Evolutionary conservation across 2,113 vertebrate species (phyloP), one percentile per base, ranked within the genome.

Genomic region (Paratilapia polleni): DNA sequence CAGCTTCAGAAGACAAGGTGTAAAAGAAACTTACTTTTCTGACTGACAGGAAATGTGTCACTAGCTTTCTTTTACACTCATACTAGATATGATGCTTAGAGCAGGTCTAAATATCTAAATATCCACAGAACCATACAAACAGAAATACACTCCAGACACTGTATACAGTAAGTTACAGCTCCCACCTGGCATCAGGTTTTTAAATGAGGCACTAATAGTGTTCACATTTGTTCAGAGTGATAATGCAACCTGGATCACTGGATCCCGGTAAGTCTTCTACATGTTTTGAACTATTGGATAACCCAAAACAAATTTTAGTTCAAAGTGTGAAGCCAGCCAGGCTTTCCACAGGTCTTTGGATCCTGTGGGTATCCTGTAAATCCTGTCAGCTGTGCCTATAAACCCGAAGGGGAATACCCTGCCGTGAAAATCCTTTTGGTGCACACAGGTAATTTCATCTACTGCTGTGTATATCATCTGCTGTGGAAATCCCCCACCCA

Each of bases 341-440:
- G 56, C 57, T 54, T 80, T 56, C 38, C 56, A 3, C 41, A 62
- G 47, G 26, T 74, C 38, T 6, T 41, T 8, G 52, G 52, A 81
- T 6, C 20, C 49, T 22, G 34, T 59, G 28, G 15, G 28, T 2
- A 74, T 58, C 63, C 64, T 80, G 75, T 78, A 78, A 87, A 91
- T 77, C 74, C 79, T 58, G 47, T 87, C 14, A 26, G 78, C 78
- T 78, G 56, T 64, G 76, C 86, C 81, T 56, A 31, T n/a, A 59
- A 79, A 80, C 38, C 73, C 1, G 9, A 41, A 56, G 14, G 56
- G 26, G 74, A 73, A 73, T 26, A 49, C 19, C 14, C 14, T 0
- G 8, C 54, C 5, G 6, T 58, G 64, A 87, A 61, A 89, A 79
- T 70, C 68, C 81, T 41, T 78, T 84, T 7, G 24, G 54, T 49